phyloP scores from a whole-genome alignment of 2,888 invertebrate genomes.

The Torymus tubicola region DNA sequence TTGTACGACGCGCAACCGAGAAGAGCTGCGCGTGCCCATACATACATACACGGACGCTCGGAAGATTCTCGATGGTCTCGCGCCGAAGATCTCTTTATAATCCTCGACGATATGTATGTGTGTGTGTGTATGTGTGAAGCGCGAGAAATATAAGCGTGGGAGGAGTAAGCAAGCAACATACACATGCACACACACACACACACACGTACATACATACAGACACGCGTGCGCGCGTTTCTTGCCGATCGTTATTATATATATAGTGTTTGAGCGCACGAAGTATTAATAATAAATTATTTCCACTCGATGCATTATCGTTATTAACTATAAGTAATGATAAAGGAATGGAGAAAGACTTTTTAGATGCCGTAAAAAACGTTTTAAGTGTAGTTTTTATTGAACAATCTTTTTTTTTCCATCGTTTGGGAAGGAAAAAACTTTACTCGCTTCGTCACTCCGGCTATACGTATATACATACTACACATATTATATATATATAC shows the following conservation, averaged over 20 bases:
- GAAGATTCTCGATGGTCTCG: conserved; percentile 16
- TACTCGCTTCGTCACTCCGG: conserved; percentile 2
- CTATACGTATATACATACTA: not conserved
- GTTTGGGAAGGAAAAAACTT: conserved; percentile 11
- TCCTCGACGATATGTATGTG: conserved; percentile 6
- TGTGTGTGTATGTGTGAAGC: too few species aligned
- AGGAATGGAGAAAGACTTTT: conserved; percentile 8
- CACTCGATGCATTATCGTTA: conserved; percentile 31
- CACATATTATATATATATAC: too few species aligned
- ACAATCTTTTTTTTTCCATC: not conserved
- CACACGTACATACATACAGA: not conserved
- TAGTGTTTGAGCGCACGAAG: conserved; percentile 40
- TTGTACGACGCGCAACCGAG: not conserved
- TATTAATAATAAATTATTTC: conserved; percentile 37
- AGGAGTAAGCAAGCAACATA: too few species aligned
- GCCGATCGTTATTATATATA: conserved; percentile 18
- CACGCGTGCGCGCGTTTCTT: conserved; percentile 17
- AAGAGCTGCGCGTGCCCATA: not conserved
- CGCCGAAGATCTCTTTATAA: conserved; percentile 24
- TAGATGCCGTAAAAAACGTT: conserved; percentile 16
- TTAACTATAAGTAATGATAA: conserved; percentile 21
- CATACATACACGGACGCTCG: not conserved
- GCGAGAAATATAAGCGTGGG: too few species aligned
- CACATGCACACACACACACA: too few species aligned
- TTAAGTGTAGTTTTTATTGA: conserved; percentile 23